Evolutionary conservation across 2,888 invertebrate genomes (phyloP), one percentile per base, ranked within the genome.

Genomic region (Apamea anceps): DNA sequence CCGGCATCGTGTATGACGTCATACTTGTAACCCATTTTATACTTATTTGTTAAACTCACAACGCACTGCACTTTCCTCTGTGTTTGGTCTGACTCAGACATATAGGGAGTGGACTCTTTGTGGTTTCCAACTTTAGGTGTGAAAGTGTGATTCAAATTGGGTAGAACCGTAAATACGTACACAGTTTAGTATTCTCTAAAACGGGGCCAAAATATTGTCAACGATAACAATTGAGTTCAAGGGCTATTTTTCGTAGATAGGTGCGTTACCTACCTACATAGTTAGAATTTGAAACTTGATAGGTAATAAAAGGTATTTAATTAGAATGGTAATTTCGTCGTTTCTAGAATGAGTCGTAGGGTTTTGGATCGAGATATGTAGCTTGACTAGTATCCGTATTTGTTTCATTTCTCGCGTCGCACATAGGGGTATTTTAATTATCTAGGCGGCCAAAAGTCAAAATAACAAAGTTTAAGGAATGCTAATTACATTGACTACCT

Each of bases 151-250:
- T 80, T 72, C 48, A 54, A 72, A 45, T 45, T 62, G 51, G 12
- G 13, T 54, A 37, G 25, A 65, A 57, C 21, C 32, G 51, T 67
- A 32, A 45, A 54, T 48, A 74, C 4, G 12, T 71, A 37, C 13
- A 51, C 51, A 77, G 70, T 62, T 62, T 71, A 42, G n/a, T 15
- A 45, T 62, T 48, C 15, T 48, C 18, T 3, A 8, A 70, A 60
- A 65, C 42, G 15, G 28, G 57, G 63, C 8, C 28, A 57, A 42
- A 32, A 78, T 77, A 70, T 70, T 32, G 57, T 28, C 32, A 42
- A 7, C 51, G 82, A 85, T 85, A 85, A 75, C 60, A 63, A 82
- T 81, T 25, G 28, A 70, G 85, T 54, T 25, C 82, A 82, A 85
- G 86, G 86, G 15, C 57, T 54, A 37, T 28, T n/a, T 71, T 67